Evolutionary conservation across 1,140 invertebrate species (phyloP).

Genomic region (Drosophila oshimai): DNA sequence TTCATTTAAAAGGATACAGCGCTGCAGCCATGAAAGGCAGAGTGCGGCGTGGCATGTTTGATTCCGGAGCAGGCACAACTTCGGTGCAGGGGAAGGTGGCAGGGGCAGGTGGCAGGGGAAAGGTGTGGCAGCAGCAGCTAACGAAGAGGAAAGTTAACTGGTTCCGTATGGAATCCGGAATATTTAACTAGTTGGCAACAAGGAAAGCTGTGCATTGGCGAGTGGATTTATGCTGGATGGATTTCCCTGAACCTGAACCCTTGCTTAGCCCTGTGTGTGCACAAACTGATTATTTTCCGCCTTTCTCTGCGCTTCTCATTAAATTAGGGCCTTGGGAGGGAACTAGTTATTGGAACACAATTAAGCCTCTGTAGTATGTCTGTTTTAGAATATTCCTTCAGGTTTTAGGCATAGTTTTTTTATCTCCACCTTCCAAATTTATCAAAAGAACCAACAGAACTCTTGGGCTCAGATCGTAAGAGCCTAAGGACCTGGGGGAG

Average conservation of each 20-base stretch:
- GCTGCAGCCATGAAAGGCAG: slow-evolving; percentile 38
- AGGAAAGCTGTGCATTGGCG: neutral
- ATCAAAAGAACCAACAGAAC: too few relatives aligned
- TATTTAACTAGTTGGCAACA: slow-evolving; percentile 30
- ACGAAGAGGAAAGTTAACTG: slow-evolving; percentile 39
- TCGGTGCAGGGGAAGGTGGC: neutral
- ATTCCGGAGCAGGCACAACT: neutral
- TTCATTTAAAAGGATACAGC: slow-evolving; percentile 74
- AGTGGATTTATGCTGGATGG: slow-evolving; percentile 5
- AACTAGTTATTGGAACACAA: too few relatives aligned
- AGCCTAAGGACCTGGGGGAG: neutral
- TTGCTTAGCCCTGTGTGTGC: neutral
- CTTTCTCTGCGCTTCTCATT: neutral
- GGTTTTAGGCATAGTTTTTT: too few relatives aligned
- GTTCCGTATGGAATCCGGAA: slow-evolving; percentile 26
- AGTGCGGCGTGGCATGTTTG: slow-evolving; percentile 6
- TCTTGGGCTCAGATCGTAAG: too few relatives aligned
- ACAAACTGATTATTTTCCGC: neutral
- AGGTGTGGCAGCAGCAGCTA: neutral
- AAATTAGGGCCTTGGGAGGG: neutral
- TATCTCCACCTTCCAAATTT: too few relatives aligned
- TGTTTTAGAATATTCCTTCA: too few relatives aligned
- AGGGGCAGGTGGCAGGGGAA: too few relatives aligned
- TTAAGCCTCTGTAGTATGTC: too few relatives aligned
- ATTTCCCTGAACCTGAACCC: neutral